Conservation (phyloP, 2,113 vertebrate genomes). For the Bubalus kerabau region DNA sequence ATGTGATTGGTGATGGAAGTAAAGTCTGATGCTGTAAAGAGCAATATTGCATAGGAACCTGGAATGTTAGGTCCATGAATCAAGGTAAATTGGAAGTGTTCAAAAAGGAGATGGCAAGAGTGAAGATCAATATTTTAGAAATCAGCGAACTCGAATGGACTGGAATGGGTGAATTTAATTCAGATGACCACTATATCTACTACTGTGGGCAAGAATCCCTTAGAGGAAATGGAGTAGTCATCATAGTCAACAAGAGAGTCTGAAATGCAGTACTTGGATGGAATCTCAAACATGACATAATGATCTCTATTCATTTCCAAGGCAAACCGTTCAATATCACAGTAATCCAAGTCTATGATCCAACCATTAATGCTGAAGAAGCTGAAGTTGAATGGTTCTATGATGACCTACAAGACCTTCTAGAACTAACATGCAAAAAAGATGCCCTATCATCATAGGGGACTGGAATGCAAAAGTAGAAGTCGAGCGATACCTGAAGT, state of each 20-base stretch:
- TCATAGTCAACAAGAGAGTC: neutral
- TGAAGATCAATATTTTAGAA: no score
- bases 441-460: neutral
- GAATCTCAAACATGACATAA: neutral
- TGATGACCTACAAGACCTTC: neutral
- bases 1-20: neutral
- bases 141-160: neutral
- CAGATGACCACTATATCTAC: neutral
- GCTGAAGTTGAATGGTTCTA: neutral
- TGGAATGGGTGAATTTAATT: neutral
- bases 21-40: neutral
- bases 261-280: neutral
- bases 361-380: neutral
- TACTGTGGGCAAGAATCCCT: neutral
- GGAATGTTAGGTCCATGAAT: no score
- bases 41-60: no score
- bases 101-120: no score
- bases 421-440: neutral
- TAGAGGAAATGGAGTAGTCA: neutral
- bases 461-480: neutral
- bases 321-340: neutral
- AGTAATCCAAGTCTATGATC: neutral
- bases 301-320: neutral
- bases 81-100: no score
- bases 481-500: neutral